Conservation (phyloP, 1,140 invertebrate species). For the Hylaeus volcanicus region DNA sequence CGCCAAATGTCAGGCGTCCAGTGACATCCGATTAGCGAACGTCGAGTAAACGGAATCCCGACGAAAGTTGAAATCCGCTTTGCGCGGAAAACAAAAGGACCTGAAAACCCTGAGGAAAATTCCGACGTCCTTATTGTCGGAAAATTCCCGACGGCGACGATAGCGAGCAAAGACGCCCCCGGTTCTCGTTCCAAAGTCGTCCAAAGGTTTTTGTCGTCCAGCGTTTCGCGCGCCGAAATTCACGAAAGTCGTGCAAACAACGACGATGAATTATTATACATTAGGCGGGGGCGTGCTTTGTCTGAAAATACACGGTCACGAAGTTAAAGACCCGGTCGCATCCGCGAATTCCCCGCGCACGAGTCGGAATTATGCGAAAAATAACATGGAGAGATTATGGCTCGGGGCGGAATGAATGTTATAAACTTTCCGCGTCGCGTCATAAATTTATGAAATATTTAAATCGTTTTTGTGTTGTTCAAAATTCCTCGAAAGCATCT, state of each 20-base stretch:
- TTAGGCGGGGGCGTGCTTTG: constrained; percentile 32
- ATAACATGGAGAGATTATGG: constrained; percentile 19
- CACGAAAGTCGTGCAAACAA: constrained; percentile 29
- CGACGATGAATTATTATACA: constrained; percentile 62
- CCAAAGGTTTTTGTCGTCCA: constrained; percentile 46
- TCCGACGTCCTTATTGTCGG: constrained; percentile 8
- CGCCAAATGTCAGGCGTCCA: too few relatives aligned
- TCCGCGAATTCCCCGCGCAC: constrained; percentile 7
- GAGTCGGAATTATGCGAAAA: constrained; percentile 19
- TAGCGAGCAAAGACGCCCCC: not conserved
- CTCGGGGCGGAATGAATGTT: too few relatives aligned
- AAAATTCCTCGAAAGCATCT: too few relatives aligned
- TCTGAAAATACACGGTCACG: not conserved
- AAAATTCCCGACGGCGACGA: constrained; percentile 28
- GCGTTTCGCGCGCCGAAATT: constrained; percentile 48
- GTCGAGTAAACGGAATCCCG: not conserved
- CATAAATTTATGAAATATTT: too few relatives aligned
- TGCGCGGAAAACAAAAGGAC: not conserved
- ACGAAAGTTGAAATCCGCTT: not conserved
- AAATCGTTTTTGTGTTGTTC: too few relatives aligned
- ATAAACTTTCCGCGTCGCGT: too few relatives aligned
- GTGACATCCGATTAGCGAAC: not conserved
- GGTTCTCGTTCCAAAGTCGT: constrained; percentile 26
- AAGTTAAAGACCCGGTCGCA: constrained; percentile 22
- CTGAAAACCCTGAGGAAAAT: constrained; percentile 20